Evolutionary conservation across 2,797 vertebrate genomes (phyloP), one percentile per base, ranked within the genome.

Genomic region (Lateolabrax maculatus): DNA sequence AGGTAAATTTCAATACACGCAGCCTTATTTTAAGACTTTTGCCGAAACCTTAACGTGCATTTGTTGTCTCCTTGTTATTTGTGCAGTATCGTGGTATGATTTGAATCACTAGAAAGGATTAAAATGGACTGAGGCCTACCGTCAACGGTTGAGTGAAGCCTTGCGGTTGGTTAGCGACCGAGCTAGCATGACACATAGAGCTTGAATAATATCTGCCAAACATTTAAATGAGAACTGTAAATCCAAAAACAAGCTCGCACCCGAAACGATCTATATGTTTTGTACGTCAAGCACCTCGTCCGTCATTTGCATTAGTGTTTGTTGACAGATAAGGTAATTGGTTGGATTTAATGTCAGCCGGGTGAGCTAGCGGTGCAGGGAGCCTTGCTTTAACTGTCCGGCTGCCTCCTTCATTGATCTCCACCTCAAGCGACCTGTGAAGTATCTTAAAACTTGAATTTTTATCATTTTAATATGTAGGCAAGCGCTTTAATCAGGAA

Each of bases 91-190:
- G 1, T 2, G 0, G 9, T 27, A 0, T 46, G 13, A 55, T 64
- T 76, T 53, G 3, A 46, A 31, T 25, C 2, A 19, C 0, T 15
- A 34, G 1, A 63, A 78, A 55, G 15, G 52, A 10, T 48, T 68
- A 63, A 65, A 84, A 53, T 39, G 9, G 49, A 46, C 37, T 43
- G 85, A 91, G 93, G 93, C 94, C 94, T 93, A 82, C 15, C 37
- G 71, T 48, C 69, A 41, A 13, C 56, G 64, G 56, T 56, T 71
- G 39, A 44, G 41, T 39, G 41, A 80, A 86, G 88, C 90, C 87
- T 87, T 71, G 68, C 63, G 19, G 71, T 51, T 73, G 61, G 46
- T 72, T 83, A 89, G 89, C 88, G 78, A 6, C 51, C 13, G 16
- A 68, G 80, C 86, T 88, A 88, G 79, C 84, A 74, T 89, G 89